These are phyloP conservation scores for Amphipyra tragopoginis DNA, from an alignment of 2,888 invertebrate genomes.

Conservation along the genomic window DNA sequence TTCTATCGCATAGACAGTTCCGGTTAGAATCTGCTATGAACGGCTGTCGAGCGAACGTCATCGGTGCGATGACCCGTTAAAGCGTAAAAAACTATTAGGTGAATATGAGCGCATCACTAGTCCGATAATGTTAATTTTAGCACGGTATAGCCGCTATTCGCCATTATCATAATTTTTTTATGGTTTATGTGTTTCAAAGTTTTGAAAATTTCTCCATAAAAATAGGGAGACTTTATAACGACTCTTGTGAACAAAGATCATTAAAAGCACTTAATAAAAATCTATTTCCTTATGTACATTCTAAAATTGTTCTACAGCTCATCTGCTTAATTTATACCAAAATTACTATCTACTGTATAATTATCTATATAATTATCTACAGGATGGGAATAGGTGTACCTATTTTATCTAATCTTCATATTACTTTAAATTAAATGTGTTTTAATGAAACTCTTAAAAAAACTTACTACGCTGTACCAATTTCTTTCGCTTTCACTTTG, in stretches of 20 bases:
- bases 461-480: no score
- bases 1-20: constrained; percentile 30
- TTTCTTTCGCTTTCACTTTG: no score
- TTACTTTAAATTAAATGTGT: no score
- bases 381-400: no score
- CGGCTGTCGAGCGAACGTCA: constrained; percentile 41
- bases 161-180: constrained; percentile 23
- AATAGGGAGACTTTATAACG: background rate
- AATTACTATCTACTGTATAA: no score
- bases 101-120: constrained; percentile 31
- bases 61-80: constrained; percentile 47
- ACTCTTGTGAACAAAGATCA: constrained; percentile 7
- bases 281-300: background rate
- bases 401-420: no score
- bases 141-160: constrained; percentile 17
- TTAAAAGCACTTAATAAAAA: background rate
- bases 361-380: no score
- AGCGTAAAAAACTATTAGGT: constrained; percentile 36
- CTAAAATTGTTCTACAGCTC: background rate
- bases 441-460: no score
- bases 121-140: constrained; percentile 29
- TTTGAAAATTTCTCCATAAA: constrained; percentile 4
- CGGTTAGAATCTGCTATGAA: constrained; percentile 35
- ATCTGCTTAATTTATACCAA: background rate
- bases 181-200: constrained; percentile 13